Percentiles rank a stretch among this genome's conserved stretches.
phyloP scores from a whole-genome alignment of 2,888 invertebrate genomes.

The Strigamia crassipes region DNA sequence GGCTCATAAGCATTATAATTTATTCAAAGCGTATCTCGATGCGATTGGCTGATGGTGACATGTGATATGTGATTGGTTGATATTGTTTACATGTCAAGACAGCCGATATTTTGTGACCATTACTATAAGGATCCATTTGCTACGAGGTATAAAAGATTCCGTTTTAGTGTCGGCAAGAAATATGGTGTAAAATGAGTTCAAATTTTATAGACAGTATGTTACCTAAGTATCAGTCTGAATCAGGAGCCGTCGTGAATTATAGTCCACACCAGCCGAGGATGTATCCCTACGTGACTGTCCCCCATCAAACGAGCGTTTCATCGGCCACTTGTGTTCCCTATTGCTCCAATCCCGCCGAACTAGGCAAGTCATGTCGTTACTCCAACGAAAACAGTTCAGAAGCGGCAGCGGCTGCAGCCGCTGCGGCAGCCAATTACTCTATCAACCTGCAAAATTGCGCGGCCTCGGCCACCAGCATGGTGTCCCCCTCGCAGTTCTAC shows the following conservation, averaged over 20 bases:
- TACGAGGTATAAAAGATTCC: conserved; percentile 53
- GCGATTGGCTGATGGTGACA: conserved; percentile 51
- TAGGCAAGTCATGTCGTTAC: conserved; percentile 82
- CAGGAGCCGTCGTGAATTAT: conserved; percentile 61
- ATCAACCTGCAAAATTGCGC: conserved; percentile 53
- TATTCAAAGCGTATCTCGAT: conserved; percentile 50
- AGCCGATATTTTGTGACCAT: conserved; percentile 51
- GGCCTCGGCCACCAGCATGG: conserved; percentile 66
- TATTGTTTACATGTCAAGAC: conserved; percentile 51
- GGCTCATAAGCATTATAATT: conserved; percentile 48
- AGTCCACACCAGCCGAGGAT: conserved; percentile 71
- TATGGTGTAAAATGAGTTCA: conserved; percentile 79
- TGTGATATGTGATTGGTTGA: conserved; percentile 51
- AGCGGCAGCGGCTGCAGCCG: conserved; percentile 50
- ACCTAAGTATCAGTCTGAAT: conserved; percentile 80
- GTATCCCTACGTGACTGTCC: conserved; percentile 87
- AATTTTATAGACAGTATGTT: conserved; percentile 98
- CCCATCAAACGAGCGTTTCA: conserved; percentile 67
- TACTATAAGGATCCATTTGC: conserved; percentile 51
- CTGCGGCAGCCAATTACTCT: conserved; percentile 52
- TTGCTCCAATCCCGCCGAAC: conserved; percentile 65
- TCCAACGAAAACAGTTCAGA: conserved; percentile 58
- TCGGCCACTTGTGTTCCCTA: conserved; percentile 63
- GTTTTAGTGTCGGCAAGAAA: conserved; percentile 51
- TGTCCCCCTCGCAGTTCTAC: conserved; percentile 84